Percentiles rank a stretch among this genome's conserved stretches.
These are phyloP conservation scores for Bubalus kerabau DNA, from an alignment of 2,113 vertebrate genomes.

Conservation along the genomic window DNA sequence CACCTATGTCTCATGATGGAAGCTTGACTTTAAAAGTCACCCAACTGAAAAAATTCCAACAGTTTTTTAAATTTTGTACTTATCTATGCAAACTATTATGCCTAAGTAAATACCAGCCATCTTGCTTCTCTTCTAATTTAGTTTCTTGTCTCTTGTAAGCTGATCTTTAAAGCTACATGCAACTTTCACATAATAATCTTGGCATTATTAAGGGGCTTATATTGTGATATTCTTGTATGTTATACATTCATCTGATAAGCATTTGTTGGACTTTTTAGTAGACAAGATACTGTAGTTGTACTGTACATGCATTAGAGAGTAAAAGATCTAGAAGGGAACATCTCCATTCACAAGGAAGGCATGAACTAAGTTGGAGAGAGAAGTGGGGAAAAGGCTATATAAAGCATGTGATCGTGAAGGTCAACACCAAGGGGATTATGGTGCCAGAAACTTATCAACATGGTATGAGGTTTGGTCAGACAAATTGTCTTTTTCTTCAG, in stretches of 20 bases:
- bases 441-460: not conserved
- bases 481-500: not conserved
- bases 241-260: not conserved
- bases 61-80: not conserved
- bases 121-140: not conserved
- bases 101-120: conserved; percentile 11
- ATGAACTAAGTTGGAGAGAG: not conserved
- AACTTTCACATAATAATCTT: not conserved
- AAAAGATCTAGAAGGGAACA: not conserved
- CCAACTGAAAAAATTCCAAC: not conserved
- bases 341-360: not conserved
- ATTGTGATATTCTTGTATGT: not conserved
- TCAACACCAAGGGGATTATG: not conserved
- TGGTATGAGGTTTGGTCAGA: not conserved
- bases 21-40: not conserved
- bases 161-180: not conserved
- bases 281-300: not conserved
- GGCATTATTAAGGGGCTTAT: not conserved
- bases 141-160: not conserved
- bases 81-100: not conserved
- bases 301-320: not conserved
- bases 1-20: not conserved
- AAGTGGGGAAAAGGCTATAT: not conserved
- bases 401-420: not conserved
- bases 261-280: not conserved